Conservation (phyloP, 92 coral and sea anemone species). For the Heteractis magnifica region DNA sequence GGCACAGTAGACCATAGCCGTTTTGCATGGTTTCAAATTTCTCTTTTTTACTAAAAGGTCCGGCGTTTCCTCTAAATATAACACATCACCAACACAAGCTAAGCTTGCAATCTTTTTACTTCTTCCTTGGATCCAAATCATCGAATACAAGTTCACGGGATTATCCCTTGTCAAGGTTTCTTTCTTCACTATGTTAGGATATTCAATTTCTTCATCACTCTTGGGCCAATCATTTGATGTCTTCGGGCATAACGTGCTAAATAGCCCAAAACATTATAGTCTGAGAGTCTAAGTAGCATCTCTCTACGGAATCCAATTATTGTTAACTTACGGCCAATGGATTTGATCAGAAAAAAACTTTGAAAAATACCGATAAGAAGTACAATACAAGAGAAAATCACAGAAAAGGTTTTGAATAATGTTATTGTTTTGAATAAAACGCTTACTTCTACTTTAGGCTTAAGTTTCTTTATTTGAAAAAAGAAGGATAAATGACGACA, state of each 20-base stretch:
- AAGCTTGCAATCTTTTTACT: neutral
- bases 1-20: conserved; percentile 4
- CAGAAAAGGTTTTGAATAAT: neutral
- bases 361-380: conserved; percentile 12
- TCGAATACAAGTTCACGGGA: conserved; percentile 13
- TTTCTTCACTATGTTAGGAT: conserved; percentile 22
- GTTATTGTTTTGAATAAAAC: conserved; percentile 17
- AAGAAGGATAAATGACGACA: conserved; percentile 8
- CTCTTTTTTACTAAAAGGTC: conserved; percentile 15
- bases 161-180: conserved; percentile 10
- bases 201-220: conserved; percentile 20
- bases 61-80: conserved; percentile 14
- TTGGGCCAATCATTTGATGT: conserved; percentile 26
- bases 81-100: conserved; percentile 15
- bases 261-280: conserved; percentile 20
- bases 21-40: conserved; percentile 26
- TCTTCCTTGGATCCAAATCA: conserved; percentile 10
- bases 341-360: conserved; percentile 17
- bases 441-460: conserved; percentile 7
- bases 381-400: conserved; percentile 15
- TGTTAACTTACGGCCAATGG: conserved; percentile 14
- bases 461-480: conserved; percentile 15
- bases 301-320: conserved; percentile 21
- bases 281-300: conserved; percentile 34
- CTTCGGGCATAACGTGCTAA: conserved; percentile 23